Percentiles rank a stretch among this genome's conserved stretches.
These are phyloP conservation scores for Homarus gammarus DNA, from an alignment of 2,888 invertebrate genomes.

Conservation along the genomic window DNA sequence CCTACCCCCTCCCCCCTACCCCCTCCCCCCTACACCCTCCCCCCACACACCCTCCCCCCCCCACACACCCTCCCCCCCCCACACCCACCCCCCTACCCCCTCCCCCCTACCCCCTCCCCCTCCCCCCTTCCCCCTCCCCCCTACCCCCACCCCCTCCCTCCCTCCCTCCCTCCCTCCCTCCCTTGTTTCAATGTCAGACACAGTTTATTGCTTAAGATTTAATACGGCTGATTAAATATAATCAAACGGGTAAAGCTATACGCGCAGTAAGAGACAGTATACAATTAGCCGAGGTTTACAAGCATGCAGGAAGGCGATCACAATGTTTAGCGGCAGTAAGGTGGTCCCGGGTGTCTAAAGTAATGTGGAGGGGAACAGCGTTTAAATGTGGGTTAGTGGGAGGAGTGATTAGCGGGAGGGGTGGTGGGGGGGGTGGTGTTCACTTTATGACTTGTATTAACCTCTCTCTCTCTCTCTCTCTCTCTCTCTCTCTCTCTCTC, in stretches of 20 bases:
- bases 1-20: background rate
- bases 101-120: background rate
- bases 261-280: slow-evolving; percentile 27
- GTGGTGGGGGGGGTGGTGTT: too few relatives aligned
- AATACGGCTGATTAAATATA: slow-evolving; percentile 58
- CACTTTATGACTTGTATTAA: too few relatives aligned
- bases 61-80: background rate
- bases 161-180: slow-evolving; percentile 4
- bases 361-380: slow-evolving; percentile 42
- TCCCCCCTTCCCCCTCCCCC: background rate
- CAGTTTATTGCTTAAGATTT: slow-evolving; percentile 47
- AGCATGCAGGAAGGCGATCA: slow-evolving; percentile 40
- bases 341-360: slow-evolving; percentile 18
- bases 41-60: background rate
- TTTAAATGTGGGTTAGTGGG: slow-evolving; percentile 42
- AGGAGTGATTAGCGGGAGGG: slow-evolving; percentile 30
- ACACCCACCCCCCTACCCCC: background rate
- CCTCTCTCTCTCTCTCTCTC: too few relatives aligned
- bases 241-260: slow-evolving; percentile 49
- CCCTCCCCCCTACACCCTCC: background rate
- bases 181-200: background rate
- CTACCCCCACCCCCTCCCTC: background rate
- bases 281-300: slow-evolving; percentile 43
- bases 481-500: too few relatives aligned
- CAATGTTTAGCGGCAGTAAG: slow-evolving; percentile 41